These are phyloP conservation scores for Gadopsis bispinosus DNA, from an alignment of 2,797 vertebrate species.

Conservation along the genomic window DNA sequence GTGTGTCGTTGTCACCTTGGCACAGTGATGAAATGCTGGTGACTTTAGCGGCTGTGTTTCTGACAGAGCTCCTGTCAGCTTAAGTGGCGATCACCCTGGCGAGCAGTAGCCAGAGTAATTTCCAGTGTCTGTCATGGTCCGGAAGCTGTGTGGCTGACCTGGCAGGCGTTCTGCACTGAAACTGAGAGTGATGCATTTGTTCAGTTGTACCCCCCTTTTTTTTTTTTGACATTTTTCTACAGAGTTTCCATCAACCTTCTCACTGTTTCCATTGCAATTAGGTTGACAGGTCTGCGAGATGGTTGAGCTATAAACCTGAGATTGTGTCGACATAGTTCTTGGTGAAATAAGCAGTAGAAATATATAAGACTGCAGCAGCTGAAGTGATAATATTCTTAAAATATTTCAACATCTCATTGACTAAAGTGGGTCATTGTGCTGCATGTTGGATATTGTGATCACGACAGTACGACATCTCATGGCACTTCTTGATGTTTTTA, in stretches of 20 bases:
- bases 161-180: conserved; percentile 29
- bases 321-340: background rate
- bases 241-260: conserved; percentile 15
- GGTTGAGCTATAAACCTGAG: conserved; percentile 1
- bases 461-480: conserved; percentile 6
- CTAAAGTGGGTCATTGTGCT: background rate
- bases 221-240: conserved; percentile 17
- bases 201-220: conserved; percentile 16
- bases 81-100: conserved; percentile 27
- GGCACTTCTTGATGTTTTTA: background rate
- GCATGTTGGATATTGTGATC: background rate
- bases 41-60: conserved; percentile 32
- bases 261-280: conserved; percentile 30
- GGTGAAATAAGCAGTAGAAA: conserved; percentile 10
- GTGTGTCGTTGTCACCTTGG: conserved; percentile 39
- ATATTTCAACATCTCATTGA: background rate
- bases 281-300: conserved; percentile 20
- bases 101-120: conserved; percentile 34
- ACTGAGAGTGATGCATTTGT: conserved; percentile 24
- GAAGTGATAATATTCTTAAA: background rate
- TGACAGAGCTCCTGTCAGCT: conserved; percentile 54
- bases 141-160: conserved; percentile 30
- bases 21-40: conserved; percentile 41
- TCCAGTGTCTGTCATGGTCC: conserved; percentile 39
- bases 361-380: background rate